Conservation (phyloP, 2,888 invertebrate genomes). For the Osedax frankpressi region DNA sequence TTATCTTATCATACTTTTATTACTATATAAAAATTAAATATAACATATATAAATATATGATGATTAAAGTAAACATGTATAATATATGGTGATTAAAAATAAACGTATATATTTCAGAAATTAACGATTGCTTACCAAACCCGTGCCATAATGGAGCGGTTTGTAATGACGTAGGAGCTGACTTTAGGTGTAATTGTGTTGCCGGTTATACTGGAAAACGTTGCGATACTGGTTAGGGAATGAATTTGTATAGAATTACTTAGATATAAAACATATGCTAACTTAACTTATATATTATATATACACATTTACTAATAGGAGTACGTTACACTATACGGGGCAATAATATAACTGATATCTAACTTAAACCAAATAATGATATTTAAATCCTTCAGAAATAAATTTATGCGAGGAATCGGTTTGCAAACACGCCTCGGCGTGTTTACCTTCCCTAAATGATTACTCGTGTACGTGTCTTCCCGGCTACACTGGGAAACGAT, state of each 20-base stretch:
- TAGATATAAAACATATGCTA: no score
- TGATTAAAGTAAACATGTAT: background rate
- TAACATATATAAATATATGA: background rate
- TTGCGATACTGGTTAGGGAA: background rate
- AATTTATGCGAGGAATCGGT: no score
- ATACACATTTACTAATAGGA: no score
- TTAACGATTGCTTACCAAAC: background rate
- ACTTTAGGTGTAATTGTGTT: background rate
- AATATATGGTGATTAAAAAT: background rate
- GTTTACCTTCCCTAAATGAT: background rate
- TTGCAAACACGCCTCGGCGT: background rate
- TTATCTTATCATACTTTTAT: no score
- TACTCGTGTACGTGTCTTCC: background rate
- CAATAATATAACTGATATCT: no score
- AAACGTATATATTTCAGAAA: background rate
- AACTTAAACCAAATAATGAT: no score
- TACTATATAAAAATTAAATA: no score
- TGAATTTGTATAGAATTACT: no score
- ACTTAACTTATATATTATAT: no score
- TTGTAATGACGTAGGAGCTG: background rate
- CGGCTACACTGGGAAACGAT: constrained; percentile 1
- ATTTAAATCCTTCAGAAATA: no score
- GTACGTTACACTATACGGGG: no score
- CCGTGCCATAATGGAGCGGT: background rate
- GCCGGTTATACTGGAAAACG: background rate